phyloP scores from a whole-genome alignment of 2,113 vertebrate species.

The Nannobrachium achirus region DNA sequence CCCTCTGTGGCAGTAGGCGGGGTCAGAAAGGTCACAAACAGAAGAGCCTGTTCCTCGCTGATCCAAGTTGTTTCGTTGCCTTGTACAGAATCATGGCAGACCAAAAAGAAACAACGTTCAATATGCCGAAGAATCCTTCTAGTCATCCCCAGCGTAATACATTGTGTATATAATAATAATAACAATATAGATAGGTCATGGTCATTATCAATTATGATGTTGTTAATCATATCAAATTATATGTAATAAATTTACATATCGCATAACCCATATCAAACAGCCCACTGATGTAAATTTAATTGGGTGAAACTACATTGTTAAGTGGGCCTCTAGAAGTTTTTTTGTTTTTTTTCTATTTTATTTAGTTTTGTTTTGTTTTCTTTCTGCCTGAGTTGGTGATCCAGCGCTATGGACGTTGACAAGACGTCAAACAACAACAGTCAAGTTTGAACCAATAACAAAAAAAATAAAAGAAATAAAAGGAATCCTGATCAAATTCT shows the following conservation, averaged over 20 bases:
- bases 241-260: slow-evolving; percentile 73
- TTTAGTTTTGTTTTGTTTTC: slow-evolving; percentile 12
- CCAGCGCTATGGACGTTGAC: slow-evolving; percentile 80
- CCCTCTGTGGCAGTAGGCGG: slow-evolving; percentile 61
- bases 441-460: slow-evolving; percentile 55
- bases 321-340: slow-evolving; percentile 67
- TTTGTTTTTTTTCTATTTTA: slow-evolving; percentile 33
- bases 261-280: slow-evolving; percentile 76
- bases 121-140: slow-evolving; percentile 60
- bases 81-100: slow-evolving; percentile 53
- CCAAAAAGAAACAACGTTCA: slow-evolving; percentile 46
- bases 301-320: slow-evolving; percentile 68
- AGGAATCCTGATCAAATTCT: slow-evolving; percentile 79
- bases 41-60: slow-evolving; percentile 42
- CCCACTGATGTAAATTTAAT: slow-evolving; percentile 72
- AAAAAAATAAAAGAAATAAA: slow-evolving; percentile 29
- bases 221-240: slow-evolving; percentile 77
- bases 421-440: slow-evolving; percentile 77
- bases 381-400: slow-evolving; percentile 84
- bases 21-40: slow-evolving; percentile 55
- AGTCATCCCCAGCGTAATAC: slow-evolving; percentile 72
- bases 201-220: slow-evolving; percentile 67
- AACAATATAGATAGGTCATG: slow-evolving; percentile 74
- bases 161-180: slow-evolving; percentile 57
- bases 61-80: slow-evolving; percentile 48